These are phyloP conservation scores for Diorhabda elongata DNA, from an alignment of 1,140 invertebrate genomes.

Conservation along the genomic window DNA sequence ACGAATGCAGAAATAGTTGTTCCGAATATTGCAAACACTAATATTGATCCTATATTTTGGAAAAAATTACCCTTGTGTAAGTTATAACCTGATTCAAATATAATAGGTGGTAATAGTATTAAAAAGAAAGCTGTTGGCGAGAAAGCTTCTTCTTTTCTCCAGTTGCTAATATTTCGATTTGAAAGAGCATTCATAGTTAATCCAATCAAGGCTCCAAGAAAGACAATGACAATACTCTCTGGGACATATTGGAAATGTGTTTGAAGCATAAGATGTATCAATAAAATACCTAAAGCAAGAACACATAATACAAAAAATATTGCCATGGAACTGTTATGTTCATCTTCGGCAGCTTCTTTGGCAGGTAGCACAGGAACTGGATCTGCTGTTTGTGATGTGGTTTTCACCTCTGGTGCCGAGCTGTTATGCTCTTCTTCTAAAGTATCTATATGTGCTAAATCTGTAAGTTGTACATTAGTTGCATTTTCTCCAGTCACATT, in stretches of 20 bases:
- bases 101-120: constrained; percentile 94
- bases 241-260: constrained; percentile 95
- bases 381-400: constrained; percentile 52
- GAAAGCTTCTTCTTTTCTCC: constrained; percentile 95
- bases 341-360: constrained; percentile 87
- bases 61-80: constrained; percentile 98
- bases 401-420: too few species aligned
- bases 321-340: constrained; percentile 93
- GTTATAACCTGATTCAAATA: constrained; percentile 99
- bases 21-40: constrained; percentile 95
- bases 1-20: constrained; percentile 93
- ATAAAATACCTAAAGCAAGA: constrained; percentile 83
- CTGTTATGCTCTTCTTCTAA: too few species aligned
- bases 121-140: constrained; percentile 96
- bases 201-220: constrained; percentile 89
- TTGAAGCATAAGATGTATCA: constrained; percentile 92
- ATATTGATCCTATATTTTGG: constrained; percentile 91
- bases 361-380: constrained; percentile 70
- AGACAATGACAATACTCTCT: constrained; percentile 95
- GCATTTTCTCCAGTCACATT: constrained; percentile 11
- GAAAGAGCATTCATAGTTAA: constrained; percentile 88
- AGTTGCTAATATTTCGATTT: constrained; percentile 85
- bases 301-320: constrained; percentile 96
- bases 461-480: background rate
- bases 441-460: too few species aligned